Evolutionary conservation across 2,113 vertebrate species (phyloP).

Genomic region (pig (Sus scrofa)): T2T-Sscrofa CM000812.6:81618001-81618500

Average conservation of each 20-base stretch:
- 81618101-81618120: not conserved
- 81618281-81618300: not conserved
- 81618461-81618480: not conserved
- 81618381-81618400: not conserved
- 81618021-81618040: not conserved
- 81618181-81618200: not conserved
- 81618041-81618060: not conserved
- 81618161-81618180: not conserved
- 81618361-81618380: not conserved
- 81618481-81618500: not conserved
- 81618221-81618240: not conserved
- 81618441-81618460: conserved; percentile 12
- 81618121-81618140: not conserved
- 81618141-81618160: not conserved
- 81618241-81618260: not conserved
- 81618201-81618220: not conserved
- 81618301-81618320: not conserved
- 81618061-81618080: not conserved
- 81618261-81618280: not conserved
- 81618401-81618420: not conserved
- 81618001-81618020: not conserved
- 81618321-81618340: not conserved
- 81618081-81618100: not conserved
- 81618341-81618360: conserved; percentile 32
- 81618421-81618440: not conserved